Evolutionary conservation across 2,113 vertebrate species (phyloP).

Genomic region (Grus americana): DNA sequence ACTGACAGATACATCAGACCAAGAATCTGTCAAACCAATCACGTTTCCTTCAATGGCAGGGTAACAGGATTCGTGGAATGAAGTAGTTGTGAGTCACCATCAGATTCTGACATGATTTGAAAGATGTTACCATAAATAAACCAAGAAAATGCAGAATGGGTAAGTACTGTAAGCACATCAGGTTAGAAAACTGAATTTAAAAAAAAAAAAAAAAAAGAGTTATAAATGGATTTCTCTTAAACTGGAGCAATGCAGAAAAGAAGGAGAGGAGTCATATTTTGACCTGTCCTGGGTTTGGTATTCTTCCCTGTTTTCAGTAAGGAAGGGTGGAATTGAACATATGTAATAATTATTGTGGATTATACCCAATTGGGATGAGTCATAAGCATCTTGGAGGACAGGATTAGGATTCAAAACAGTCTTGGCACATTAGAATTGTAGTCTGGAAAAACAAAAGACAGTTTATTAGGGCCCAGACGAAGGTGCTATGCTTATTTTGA

Average conservation of each 20-base stretch:
- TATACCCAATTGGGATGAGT: rapidly evolving
- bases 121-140: constrained; percentile 30
- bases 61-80: not conserved
- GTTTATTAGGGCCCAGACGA: not conserved
- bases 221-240: not conserved
- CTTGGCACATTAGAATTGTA: not conserved
- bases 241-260: not conserved
- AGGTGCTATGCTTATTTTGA: not conserved
- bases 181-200: not conserved
- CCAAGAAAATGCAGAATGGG: not conserved
- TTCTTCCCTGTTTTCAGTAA: not conserved
- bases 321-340: not conserved
- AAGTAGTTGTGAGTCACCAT: constrained; percentile 31
- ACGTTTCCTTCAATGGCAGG: not conserved
- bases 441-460: not conserved
- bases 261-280: not conserved
- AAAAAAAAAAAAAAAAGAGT: not conserved
- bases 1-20: constrained; percentile 40
- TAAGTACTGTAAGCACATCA: not conserved
- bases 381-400: not conserved
- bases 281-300: not conserved
- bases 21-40: constrained; percentile 37
- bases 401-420: not conserved
- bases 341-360: not conserved
- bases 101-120: constrained; percentile 32